Percentiles rank a stretch among this genome's conserved stretches.
phyloP scores from a whole-genome alignment of 1,140 invertebrate genomes.

The Dinoponera quadriceps region DNA sequence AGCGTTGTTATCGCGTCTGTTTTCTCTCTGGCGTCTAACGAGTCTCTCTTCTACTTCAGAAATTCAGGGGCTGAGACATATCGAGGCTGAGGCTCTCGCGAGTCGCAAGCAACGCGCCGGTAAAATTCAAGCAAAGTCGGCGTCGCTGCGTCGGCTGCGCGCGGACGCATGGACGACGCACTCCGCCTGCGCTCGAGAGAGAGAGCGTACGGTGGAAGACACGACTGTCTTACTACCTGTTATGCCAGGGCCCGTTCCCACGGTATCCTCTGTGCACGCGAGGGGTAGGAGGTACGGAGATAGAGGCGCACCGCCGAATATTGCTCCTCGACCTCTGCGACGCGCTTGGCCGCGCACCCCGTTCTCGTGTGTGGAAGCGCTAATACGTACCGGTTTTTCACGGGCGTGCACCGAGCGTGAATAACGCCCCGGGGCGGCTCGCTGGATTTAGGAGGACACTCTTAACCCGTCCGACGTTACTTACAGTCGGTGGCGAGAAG shows the following conservation, averaged over 20 bases:
- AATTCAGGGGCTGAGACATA: too few relatives aligned
- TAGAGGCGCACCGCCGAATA: constrained; percentile 40
- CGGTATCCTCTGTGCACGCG: constrained; percentile 51
- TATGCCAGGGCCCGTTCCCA: constrained; percentile 61
- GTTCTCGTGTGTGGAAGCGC: neutral
- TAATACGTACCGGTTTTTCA: constrained; percentile 46
- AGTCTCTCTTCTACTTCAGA: too few relatives aligned
- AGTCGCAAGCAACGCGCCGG: neutral
- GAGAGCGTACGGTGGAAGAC: constrained; percentile 14
- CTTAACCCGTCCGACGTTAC: too few relatives aligned
- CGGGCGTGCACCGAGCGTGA: too few relatives aligned
- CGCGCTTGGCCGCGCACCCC: constrained; percentile 4
- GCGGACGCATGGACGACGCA: constrained; percentile 25
- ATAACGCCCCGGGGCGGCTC: too few relatives aligned
- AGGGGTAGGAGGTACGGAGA: neutral
- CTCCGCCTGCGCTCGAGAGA: neutral
- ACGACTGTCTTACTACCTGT: constrained; percentile 68
- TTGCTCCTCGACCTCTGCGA: constrained; percentile 24
- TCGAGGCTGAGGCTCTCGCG: too few relatives aligned
- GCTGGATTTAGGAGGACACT: too few relatives aligned
- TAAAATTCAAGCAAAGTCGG: constrained; percentile 33
- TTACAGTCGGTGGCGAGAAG: too few relatives aligned
- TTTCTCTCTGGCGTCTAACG: too few relatives aligned
- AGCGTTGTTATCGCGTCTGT: too few relatives aligned
- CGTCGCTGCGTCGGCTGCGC: neutral